phyloP scores from a whole-genome alignment of 1,140 invertebrate species.

The Coenobita brevimanus region DNA sequence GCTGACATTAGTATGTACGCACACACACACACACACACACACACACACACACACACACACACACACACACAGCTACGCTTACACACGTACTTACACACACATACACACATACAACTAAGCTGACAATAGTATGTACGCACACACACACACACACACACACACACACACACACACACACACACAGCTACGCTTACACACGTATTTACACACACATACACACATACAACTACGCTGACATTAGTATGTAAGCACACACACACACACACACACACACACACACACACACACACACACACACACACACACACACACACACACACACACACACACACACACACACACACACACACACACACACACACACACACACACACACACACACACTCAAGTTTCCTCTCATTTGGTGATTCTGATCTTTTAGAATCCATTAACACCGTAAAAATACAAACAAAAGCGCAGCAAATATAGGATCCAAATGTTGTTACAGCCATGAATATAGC shows the following conservation, averaged over 20 bases:
- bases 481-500: no score
- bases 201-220: background rate
- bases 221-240: background rate
- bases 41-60: no score
- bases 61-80: no score
- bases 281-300: background rate
- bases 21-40: no score
- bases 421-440: no score
- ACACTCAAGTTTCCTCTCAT: slow-evolving; percentile 3
- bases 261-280: background rate
- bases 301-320: background rate
- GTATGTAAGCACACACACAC: background rate
- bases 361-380: slow-evolving; percentile 14
- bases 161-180: background rate
- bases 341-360: slow-evolving; percentile 14
- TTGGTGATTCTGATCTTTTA: background rate
- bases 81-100: no score
- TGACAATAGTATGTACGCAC: no score
- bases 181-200: no score
- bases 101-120: no score
- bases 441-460: no score
- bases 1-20: no score
- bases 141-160: slow-evolving; percentile 3
- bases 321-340: slow-evolving; percentile 3
- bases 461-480: no score